Percentiles rank a stretch among this genome's conserved stretches.
Evolutionary conservation across 2,888 invertebrate species (phyloP).

Genomic region (Cephus pygmeus): DNA sequence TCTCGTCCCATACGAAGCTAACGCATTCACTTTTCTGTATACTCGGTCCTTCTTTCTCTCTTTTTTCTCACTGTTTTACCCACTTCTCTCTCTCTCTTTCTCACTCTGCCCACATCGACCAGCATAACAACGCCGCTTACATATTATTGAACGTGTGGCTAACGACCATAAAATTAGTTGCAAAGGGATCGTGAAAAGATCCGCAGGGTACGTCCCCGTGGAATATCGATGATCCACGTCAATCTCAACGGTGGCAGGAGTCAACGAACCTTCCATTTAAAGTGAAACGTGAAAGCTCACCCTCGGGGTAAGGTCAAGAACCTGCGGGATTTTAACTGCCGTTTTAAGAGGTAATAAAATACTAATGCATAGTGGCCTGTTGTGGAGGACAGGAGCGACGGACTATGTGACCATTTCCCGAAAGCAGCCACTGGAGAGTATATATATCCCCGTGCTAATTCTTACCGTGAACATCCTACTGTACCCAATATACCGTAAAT

Average conservation of each 20-base stretch:
- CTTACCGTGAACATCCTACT: neutral
- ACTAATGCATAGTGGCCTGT: neutral
- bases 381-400: neutral
- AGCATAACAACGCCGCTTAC: neutral
- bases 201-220: neutral
- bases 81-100: neutral
- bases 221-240: neutral
- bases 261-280: neutral
- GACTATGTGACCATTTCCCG: neutral
- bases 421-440: neutral
- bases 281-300: neutral
- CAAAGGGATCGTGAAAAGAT: neutral
- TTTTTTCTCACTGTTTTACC: neutral
- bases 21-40: neutral
- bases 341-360: conserved; percentile 8
- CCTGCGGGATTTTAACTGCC: neutral
- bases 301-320: conserved; percentile 4
- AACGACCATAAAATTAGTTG: conserved; percentile 6
- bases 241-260: neutral
- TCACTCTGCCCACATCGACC: neutral
- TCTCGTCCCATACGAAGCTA: neutral
- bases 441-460: neutral
- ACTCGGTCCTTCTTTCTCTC: conserved; percentile 7
- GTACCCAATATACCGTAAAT: neutral
- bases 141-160: neutral